Conservation (phyloP, 1,140 invertebrate species). For the Euwallacea fornicatus region DNA sequence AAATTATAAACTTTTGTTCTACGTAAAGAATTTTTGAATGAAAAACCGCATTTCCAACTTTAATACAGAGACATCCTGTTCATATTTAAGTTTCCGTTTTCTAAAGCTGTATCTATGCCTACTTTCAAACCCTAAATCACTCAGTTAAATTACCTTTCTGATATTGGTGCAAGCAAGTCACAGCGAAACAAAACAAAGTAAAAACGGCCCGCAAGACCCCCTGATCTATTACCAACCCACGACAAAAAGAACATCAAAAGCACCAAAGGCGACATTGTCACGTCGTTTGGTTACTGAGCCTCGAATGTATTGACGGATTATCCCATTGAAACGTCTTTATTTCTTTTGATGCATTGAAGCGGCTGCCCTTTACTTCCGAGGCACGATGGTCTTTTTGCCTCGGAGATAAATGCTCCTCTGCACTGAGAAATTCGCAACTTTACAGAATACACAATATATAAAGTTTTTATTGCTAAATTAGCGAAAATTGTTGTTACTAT, state of each 20-base stretch:
- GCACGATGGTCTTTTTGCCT: slow-evolving; percentile 1
- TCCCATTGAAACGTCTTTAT: slow-evolving; percentile 39
- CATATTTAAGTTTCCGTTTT: too few species aligned
- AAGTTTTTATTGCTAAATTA: too few species aligned
- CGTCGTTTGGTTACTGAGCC: slow-evolving; percentile 32
- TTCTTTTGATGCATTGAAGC: slow-evolving; percentile 35
- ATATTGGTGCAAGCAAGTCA: background rate
- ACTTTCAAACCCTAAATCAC: too few species aligned
- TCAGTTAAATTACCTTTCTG: too few species aligned
- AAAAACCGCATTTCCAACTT: too few species aligned
- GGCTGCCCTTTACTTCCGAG: slow-evolving; percentile 16
- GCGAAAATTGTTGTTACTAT: too few species aligned
- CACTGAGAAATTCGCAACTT: too few species aligned
- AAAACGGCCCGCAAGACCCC: background rate
- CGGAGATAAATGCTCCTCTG: background rate
- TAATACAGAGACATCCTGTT: too few species aligned
- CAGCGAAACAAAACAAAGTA: slow-evolving; percentile 5
- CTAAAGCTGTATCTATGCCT: too few species aligned
- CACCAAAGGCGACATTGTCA: slow-evolving; percentile 39
- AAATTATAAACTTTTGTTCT: too few species aligned
- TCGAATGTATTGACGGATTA: slow-evolving; percentile 38
- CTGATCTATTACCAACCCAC: slow-evolving; percentile 26
- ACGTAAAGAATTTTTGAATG: too few species aligned
- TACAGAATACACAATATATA: too few species aligned
- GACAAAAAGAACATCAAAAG: slow-evolving; percentile 28